Conservation (phyloP, 2,888 invertebrate species). For the Adela reaumurella region DNA sequence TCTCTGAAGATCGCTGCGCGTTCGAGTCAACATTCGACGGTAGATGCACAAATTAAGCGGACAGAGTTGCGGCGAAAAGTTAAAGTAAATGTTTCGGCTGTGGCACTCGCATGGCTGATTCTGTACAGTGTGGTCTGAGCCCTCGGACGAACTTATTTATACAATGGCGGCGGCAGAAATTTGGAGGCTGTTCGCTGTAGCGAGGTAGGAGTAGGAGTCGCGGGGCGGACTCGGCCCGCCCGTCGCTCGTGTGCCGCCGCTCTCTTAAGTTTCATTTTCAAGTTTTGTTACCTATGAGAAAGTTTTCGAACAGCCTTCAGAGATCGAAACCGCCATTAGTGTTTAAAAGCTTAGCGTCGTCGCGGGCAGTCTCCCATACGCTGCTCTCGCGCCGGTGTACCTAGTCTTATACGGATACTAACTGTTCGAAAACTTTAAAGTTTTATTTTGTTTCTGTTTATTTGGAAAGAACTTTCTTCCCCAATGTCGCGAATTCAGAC, state of each 20-base stretch:
- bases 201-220: not conserved
- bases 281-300: constrained; percentile 24
- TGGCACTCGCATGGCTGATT: too few species aligned
- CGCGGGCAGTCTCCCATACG: too few species aligned
- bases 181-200: constrained; percentile 53
- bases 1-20: too few species aligned
- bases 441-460: constrained; percentile 10
- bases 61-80: too few species aligned
- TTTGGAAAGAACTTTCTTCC: constrained; percentile 8
- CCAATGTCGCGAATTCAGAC: constrained; percentile 2
- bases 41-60: too few species aligned
- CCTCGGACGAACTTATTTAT: not conserved
- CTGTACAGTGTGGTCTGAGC: not conserved
- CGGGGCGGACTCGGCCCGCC: constrained; percentile 17
- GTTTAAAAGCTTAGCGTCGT: constrained; percentile 9
- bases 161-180: constrained; percentile 55
- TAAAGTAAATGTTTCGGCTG: too few species aligned
- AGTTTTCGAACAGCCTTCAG: constrained; percentile 69
- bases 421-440: constrained; percentile 61
- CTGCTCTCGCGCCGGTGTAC: too few species aligned
- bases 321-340: constrained; percentile 45
- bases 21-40: too few species aligned
- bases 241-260: constrained; percentile 28
- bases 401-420: too few species aligned
- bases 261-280: constrained; percentile 27